Conservation (phyloP, 1,140 invertebrate genomes). For the Cydia pomonella region DNA sequence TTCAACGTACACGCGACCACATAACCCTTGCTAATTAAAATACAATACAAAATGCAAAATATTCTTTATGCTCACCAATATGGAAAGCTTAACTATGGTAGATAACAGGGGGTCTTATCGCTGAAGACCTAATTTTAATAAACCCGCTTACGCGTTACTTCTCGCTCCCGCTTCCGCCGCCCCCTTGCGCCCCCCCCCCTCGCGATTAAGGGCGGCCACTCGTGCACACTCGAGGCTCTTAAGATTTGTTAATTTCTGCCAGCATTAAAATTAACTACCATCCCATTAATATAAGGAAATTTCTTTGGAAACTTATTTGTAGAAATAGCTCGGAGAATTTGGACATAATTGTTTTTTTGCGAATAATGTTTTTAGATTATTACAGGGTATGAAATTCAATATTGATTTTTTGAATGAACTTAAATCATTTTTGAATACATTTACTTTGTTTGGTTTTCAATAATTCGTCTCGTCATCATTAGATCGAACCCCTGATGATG, state of each 20-base stretch:
- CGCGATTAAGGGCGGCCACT: slow-evolving; percentile 55
- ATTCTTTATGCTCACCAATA: no score
- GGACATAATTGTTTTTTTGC: slow-evolving; percentile 34
- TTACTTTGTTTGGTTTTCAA: no score
- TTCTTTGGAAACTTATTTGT: slow-evolving; percentile 38
- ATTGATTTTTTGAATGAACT: no score
- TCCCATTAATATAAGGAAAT: slow-evolving; percentile 51
- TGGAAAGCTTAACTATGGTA: no score
- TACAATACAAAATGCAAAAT: no score
- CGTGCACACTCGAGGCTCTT: slow-evolving; percentile 62
- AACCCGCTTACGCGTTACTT: slow-evolving; percentile 8
- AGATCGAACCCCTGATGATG: no score
- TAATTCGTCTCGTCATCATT: no score
- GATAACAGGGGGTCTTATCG: no score
- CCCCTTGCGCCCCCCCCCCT: slow-evolving; percentile 6
- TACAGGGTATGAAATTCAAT: neutral
- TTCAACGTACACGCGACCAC: no score
- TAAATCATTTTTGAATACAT: neutral
- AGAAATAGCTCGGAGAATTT: slow-evolving; percentile 34
- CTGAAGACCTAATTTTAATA: no score
- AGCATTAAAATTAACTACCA: slow-evolving; percentile 72
- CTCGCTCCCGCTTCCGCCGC: slow-evolving; percentile 40
- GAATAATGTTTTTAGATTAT: slow-evolving; percentile 19
- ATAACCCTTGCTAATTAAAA: no score
- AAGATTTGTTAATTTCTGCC: slow-evolving; percentile 75